These are phyloP conservation scores for Bhutanitis thaidina DNA, from an alignment of 2,888 invertebrate species.

Conservation along the genomic window DNA sequence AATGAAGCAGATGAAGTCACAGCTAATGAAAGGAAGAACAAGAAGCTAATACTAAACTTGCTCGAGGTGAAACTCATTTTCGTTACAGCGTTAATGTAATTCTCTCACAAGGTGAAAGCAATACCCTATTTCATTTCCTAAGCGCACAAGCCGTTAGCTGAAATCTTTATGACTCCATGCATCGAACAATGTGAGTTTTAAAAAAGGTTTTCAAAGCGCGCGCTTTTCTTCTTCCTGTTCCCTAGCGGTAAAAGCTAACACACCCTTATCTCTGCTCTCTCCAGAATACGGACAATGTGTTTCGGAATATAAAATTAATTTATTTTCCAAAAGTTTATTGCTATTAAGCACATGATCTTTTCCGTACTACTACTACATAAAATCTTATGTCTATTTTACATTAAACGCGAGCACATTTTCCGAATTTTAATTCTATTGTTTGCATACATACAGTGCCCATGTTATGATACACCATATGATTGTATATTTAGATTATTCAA, in stretches of 20 bases:
- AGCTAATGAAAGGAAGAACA: no score
- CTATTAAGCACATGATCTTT: no score
- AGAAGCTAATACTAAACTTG: conserved; percentile 6
- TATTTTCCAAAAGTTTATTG: no score
- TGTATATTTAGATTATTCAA: no score
- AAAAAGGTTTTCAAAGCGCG: conserved; percentile 51
- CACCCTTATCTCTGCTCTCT: conserved; percentile 1
- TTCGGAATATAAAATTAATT: neutral
- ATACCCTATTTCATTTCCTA: conserved; percentile 56
- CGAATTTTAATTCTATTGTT: no score
- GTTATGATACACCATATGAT: no score
- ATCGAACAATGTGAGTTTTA: conserved; percentile 44
- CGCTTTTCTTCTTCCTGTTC: conserved; percentile 33
- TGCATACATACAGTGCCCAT: no score
- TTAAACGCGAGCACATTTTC: no score
- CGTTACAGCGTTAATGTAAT: conserved; percentile 21
- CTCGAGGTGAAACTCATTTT: conserved; percentile 18
- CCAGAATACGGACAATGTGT: neutral
- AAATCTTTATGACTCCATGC: conserved; percentile 49
- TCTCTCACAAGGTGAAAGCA: conserved; percentile 36
- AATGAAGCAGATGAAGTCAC: no score
- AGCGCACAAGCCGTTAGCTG: conserved; percentile 53
- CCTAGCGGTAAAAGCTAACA: conserved; percentile 15
- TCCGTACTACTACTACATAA: no score
- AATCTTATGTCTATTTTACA: no score